phyloP scores from a whole-genome alignment of 1,140 invertebrate genomes.

The Cyclargus thomasi region DNA sequence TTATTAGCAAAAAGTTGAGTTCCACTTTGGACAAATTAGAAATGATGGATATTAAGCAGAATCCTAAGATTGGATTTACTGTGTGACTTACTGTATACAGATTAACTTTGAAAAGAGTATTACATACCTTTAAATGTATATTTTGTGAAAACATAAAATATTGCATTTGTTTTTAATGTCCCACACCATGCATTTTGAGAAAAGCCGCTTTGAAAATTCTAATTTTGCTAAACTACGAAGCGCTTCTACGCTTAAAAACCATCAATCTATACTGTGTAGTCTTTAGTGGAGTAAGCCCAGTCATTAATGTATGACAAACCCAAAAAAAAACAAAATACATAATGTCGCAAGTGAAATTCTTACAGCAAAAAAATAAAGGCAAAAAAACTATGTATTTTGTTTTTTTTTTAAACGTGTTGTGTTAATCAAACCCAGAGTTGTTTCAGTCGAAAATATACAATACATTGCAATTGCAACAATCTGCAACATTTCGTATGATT shows the following conservation, averaged over 20 bases:
- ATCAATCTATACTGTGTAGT: neutral
- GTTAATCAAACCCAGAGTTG: neutral
- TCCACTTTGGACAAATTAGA: neutral
- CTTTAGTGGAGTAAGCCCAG: neutral
- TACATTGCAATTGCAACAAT: neutral
- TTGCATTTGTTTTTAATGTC: neutral
- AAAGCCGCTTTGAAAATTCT: neutral
- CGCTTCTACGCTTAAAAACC: neutral
- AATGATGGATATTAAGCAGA: no score
- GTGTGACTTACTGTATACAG: no score
- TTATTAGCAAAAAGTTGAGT: neutral
- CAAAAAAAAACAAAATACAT: neutral
- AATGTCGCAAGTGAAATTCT: neutral
- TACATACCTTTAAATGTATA: no score
- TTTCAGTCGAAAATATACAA: neutral
- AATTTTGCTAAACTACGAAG: conserved; percentile 1
- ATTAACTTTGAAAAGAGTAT: no score
- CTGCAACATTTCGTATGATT: neutral
- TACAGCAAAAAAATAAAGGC: neutral
- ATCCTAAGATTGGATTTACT: no score
- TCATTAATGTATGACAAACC: neutral
- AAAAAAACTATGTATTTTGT: neutral
- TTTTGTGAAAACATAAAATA: no score
- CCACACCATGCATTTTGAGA: neutral
- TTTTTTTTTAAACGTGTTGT: neutral